Base-by-base conservation (phyloP, 2,888 invertebrate genomes). In the Panopea generosa region DNA sequence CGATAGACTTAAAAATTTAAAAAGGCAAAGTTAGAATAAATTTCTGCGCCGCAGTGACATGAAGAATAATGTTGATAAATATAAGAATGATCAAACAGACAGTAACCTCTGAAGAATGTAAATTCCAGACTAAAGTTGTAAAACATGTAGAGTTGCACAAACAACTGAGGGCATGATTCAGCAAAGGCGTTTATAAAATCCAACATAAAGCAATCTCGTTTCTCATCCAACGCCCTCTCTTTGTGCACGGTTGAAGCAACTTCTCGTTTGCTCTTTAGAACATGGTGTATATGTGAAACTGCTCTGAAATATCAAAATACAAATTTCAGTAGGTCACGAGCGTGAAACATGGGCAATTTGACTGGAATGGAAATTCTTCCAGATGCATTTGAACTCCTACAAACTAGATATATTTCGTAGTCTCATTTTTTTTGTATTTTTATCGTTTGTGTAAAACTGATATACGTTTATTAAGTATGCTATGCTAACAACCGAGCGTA, bases 131-230 rank as follows among this genome's bases (percentile, higher is more conserved):
- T 38, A 50, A 55, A 76, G 2, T 56, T 53, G 55, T 67, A 66
- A 40, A 70, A 49, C n/a, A 76, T 26, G 43, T 56, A 61, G 22
- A 70, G 38, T 53, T 76, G 76, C 4, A 70, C 70, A 50, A 76
- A 43, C 1, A 76, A 56, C 22, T 76, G 76, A 11, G 67, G 76
- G 6, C 66, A 69, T 6, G 76, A 70, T 26, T 76, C 76, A 20
- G 66, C 53, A 40, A 76, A 76, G n/a, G 70, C 70, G 26, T 62
- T 76, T 9, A 76, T 76, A 16, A 76, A 66, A 27, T 76, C 76
- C 9, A 76, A 33, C 67, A 67, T 70, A 27, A 26, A 67, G 43
- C 66, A 76, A 29, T 76, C 76, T n/a, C 76, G 52, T n/a, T 62
- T 60, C 53, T 76, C 76, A 14, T 67, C 66, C 33, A 60, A 33